phyloP scores from a whole-genome alignment of 1,140 invertebrate genomes.

The Rhizoglyphus robini region DNA sequence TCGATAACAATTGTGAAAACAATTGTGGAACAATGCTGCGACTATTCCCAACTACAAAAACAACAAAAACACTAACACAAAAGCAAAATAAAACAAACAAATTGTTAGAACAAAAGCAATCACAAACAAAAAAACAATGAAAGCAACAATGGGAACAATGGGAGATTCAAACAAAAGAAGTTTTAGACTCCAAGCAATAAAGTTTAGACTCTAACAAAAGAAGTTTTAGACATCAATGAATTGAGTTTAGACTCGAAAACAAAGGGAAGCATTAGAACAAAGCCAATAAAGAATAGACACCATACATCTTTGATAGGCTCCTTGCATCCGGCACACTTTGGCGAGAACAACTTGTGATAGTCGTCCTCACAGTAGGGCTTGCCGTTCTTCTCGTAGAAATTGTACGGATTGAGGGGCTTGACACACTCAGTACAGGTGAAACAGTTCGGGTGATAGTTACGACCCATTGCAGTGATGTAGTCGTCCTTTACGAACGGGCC shows the following conservation, averaged over 20 bases:
- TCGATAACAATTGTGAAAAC: neutral
- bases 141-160: too few species aligned
- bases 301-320: conserved; percentile 79
- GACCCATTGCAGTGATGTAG: conserved; percentile 42
- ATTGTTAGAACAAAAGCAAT: too few species aligned
- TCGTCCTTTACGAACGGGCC: conserved; percentile 33
- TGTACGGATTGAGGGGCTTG: conserved; percentile 37
- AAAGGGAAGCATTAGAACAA: conserved; percentile 16
- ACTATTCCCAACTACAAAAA: too few species aligned
- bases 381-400: conserved; percentile 17
- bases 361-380: conserved; percentile 80
- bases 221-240: too few species aligned
- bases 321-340: conserved; percentile 94
- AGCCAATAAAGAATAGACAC: neutral
- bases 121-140: too few species aligned
- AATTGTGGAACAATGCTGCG: neutral
- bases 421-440: conserved; percentile 90
- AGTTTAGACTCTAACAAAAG: too few species aligned
- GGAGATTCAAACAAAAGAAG: too few species aligned
- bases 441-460: conserved; percentile 94
- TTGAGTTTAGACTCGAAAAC: too few species aligned
- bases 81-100: too few species aligned
- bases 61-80: too few species aligned
- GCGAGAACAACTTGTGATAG: conserved; percentile 96
- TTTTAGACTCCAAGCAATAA: too few species aligned